Evolutionary conservation across 2,113 vertebrate genomes (phyloP), one percentile per base, ranked within the genome.

Genomic region (Misgurnus mizolepis): DNA sequence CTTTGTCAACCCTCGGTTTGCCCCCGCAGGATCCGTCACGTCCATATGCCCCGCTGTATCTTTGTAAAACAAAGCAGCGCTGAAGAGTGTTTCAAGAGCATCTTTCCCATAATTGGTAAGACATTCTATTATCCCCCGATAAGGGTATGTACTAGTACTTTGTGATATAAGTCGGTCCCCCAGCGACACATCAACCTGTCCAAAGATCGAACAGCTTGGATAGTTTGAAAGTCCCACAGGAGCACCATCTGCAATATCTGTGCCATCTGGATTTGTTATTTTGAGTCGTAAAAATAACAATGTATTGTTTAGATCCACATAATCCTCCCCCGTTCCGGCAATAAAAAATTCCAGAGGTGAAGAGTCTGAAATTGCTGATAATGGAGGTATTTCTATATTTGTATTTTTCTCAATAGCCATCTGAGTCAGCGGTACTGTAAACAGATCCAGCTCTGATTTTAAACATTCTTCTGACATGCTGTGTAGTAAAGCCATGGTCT

Each of bases 241-340:
- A 2, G 78, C 22, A 0, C 47, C 27, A 34, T 49, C 56, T 9
- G 12, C 4, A 3, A 79, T 49, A 14, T 70, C 41, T 0, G 5
- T 7, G 0, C 78, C 78, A n/a, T 80, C 39, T 7, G 78, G n/a
- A 18, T 17, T 40, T 10, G 79, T 74, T 10, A 80, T 74, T 74
- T 74, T 80, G n/a, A 80, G 12, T 5, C 61, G 6, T 4, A 64
- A 18, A 18, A 27, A 80, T 15, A 80, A 17, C 0, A 80, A 40
- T 27, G 61, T 74, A 5, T 80, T 67, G 18, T 74, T 80, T 15
- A 74, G 14, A 4, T 73, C 77, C 0, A 69, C 27, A 12, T 79
- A 79, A 34, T 70, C 66, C 2, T 79, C 78, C 1, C 78, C 70
- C 0, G 4, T 68, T n/a, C 66, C 66, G 0, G n/a, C 9, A 1